Conservation (phyloP, 2,113 vertebrate genomes). For the Philantomba maxwellii region DNA sequence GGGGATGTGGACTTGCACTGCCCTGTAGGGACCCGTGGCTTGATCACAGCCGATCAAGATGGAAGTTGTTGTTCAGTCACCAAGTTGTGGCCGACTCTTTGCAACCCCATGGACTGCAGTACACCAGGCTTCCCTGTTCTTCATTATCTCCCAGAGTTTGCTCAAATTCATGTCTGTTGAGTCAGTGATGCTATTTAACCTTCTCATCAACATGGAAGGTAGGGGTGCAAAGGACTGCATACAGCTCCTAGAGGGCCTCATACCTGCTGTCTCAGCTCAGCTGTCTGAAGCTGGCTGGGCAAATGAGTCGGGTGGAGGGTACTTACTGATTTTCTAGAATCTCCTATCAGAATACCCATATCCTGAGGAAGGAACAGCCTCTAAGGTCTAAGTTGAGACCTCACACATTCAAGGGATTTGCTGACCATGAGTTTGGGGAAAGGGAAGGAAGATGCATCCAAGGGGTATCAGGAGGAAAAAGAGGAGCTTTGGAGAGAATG, state of each 20-base stretch:
- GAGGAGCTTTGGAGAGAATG: background rate
- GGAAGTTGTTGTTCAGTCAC: background rate
- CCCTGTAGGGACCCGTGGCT: background rate
- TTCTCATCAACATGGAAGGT: background rate
- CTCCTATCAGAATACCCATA: background rate
- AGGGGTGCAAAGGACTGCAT: background rate
- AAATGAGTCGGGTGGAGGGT: fast-evolving
- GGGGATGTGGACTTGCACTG: background rate
- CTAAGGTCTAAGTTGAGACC: background rate
- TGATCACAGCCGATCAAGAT: too few relatives aligned
- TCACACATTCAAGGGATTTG: background rate
- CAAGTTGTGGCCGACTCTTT: background rate
- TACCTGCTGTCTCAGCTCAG: background rate
- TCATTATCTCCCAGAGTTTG: background rate
- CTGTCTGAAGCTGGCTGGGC: background rate
- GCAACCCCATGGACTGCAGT: background rate
- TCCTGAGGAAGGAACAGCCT: background rate
- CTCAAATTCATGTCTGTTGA: background rate
- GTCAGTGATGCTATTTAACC: background rate
- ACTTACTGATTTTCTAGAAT: background rate
- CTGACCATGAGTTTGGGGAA: background rate
- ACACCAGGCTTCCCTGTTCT: background rate
- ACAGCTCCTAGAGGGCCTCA: background rate
- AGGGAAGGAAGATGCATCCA: background rate
- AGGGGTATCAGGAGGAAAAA: background rate